Evolutionary conservation across 2,797 vertebrate species (phyloP).

Genomic region (Philypnodon macrostomus): DNA sequence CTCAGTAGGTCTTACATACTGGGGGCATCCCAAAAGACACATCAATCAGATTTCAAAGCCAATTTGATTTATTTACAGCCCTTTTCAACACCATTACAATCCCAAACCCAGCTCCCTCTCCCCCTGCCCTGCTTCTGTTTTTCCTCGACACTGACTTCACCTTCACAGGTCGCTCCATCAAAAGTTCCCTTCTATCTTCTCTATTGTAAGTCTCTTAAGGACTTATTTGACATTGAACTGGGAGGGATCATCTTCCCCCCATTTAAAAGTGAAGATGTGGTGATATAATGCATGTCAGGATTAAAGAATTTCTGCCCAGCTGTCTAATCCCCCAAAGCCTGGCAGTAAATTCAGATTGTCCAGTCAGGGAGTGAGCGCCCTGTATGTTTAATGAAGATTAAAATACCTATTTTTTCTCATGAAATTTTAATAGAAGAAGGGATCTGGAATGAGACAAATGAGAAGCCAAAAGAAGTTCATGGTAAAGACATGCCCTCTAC

Average conservation of each 20-base stretch:
- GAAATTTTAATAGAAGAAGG: constrained; percentile 65
- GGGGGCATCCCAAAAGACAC: constrained; percentile 74
- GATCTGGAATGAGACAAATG: constrained; percentile 57
- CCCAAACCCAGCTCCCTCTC: constrained; percentile 52
- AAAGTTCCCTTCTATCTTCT: constrained; percentile 51
- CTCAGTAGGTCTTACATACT: constrained; percentile 72
- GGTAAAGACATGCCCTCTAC: constrained; percentile 30
- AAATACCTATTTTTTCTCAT: constrained; percentile 77
- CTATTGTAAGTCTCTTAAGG: constrained; percentile 42
- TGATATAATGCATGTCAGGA: constrained; percentile 60
- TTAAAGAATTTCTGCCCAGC: constrained; percentile 55
- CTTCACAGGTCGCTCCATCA: constrained; percentile 69
- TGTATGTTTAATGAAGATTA: constrained; percentile 79
- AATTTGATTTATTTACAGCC: constrained; percentile 76
- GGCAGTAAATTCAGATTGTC: constrained; percentile 64
- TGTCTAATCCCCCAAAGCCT: constrained; percentile 55
- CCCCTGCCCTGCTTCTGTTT: constrained; percentile 32
- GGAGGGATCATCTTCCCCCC: constrained; percentile 51
- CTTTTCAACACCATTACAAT: constrained; percentile 72
- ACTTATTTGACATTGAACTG: constrained; percentile 62
- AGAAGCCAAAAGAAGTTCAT: constrained; percentile 33
- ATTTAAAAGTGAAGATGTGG: constrained; percentile 59
- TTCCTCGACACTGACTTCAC: constrained; percentile 55
- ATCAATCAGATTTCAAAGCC: constrained; percentile 77
- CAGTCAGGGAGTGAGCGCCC: constrained; percentile 46